Percentiles rank a stretch among this genome's conserved stretches.
Evolutionary conservation across 1,140 invertebrate species (phyloP).

Genomic region (Pseudachorutes palmiensis): DNA sequence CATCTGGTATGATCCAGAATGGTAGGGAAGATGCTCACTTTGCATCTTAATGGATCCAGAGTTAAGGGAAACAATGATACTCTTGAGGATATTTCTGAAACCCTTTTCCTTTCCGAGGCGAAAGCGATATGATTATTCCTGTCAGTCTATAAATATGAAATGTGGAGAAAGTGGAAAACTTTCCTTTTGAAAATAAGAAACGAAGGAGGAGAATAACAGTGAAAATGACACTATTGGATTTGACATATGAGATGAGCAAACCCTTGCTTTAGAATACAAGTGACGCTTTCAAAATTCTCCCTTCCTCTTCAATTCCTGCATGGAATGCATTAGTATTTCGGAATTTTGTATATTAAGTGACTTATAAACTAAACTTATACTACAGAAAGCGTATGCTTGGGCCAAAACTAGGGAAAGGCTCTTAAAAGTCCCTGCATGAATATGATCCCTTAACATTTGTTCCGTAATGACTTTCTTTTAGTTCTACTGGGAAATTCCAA

Average conservation of each 20-base stretch:
- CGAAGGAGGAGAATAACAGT: neutral
- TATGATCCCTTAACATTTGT: neutral
- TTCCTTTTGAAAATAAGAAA: neutral
- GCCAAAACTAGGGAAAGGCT: neutral
- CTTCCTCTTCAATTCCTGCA: neutral
- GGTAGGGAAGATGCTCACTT: neutral
- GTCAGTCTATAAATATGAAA: conserved; percentile 5
- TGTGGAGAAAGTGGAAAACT: conserved; percentile 9
- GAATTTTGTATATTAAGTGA: neutral
- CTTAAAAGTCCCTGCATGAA: neutral
- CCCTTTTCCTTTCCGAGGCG: neutral
- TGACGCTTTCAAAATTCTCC: neutral
- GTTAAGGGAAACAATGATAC: neutral
- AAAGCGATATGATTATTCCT: neutral
- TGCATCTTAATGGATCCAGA: neutral
- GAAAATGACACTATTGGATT: conserved; percentile 12
- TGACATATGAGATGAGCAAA: conserved; percentile 13
- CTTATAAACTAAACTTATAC: neutral
- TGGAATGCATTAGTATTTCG: neutral
- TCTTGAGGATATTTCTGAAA: neutral
- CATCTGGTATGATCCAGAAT: neutral
- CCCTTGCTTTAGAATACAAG: too few relatives aligned
- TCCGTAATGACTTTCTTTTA: neutral
- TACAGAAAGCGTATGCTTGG: neutral
- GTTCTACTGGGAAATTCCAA: too few relatives aligned